Percentiles rank a stretch among this genome's conserved stretches.
These are phyloP conservation scores for Epirrhoe alternata DNA, from an alignment of 2,888 invertebrate genomes.

Conservation along the genomic window DNA sequence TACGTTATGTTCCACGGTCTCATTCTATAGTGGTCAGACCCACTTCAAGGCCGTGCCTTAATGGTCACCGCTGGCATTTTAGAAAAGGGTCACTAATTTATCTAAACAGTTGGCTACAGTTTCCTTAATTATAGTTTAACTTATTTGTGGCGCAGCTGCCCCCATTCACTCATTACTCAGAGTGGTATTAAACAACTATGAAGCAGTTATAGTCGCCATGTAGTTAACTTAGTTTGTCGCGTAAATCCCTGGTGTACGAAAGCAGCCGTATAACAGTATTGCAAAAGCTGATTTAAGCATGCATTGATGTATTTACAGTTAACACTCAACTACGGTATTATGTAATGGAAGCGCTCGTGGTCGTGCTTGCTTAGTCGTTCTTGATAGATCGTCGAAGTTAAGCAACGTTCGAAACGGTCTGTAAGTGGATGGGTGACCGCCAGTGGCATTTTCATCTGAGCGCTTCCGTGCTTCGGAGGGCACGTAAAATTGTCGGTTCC, in stretches of 20 bases:
- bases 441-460: no score
- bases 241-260: background rate
- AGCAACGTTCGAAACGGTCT: no score
- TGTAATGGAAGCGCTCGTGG: no score
- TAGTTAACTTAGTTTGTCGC: background rate
- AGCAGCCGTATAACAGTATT: background rate
- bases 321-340: background rate
- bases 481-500: no score
- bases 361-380: no score
- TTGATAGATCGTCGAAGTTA: no score
- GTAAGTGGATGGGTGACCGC: no score
- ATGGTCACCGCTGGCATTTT: constrained; percentile 77
- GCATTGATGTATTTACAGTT: background rate
- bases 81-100: constrained; percentile 83
- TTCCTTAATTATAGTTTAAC: constrained; percentile 81
- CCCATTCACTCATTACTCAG: constrained; percentile 44
- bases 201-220: constrained; percentile 9
- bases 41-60: constrained; percentile 71
- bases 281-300: background rate
- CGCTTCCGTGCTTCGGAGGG: no score
- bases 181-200: constrained; percentile 25
- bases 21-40: constrained; percentile 57
- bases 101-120: constrained; percentile 73
- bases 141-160: constrained; percentile 71
- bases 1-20: constrained; percentile 53